Evolutionary conservation across 2,113 vertebrate genomes (phyloP).

Genomic region (Myotis brandtii): DNA sequence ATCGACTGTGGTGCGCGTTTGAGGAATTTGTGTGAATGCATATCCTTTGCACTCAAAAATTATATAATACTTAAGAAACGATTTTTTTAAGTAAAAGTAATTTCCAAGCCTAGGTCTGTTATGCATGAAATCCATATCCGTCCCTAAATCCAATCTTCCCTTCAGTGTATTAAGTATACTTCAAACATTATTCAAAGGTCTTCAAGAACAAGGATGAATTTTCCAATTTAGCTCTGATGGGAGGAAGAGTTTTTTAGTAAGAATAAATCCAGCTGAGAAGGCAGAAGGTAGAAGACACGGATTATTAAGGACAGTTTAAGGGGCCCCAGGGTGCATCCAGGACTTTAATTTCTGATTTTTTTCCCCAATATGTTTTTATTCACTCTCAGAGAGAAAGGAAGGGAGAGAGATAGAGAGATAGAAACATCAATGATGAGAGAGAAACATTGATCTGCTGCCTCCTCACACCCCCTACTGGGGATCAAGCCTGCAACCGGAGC

Average conservation of each 20-base stretch:
- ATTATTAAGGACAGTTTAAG: not conserved
- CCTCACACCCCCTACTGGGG: no score
- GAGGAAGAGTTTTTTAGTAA: conserved; percentile 35
- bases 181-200: conserved; percentile 55
- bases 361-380: no score
- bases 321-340: no score
- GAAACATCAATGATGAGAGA: no score
- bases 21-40: not conserved
- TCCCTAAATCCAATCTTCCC: conserved; percentile 42
- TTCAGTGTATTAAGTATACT: conserved; percentile 38
- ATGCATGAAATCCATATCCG: conserved; percentile 32
- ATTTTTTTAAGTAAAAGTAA: not conserved
- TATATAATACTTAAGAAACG: conserved; percentile 2
- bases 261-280: conserved; percentile 41
- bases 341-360: not conserved
- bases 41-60: not conserved
- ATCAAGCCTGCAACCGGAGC: no score
- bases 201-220: conserved; percentile 52
- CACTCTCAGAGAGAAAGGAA: no score
- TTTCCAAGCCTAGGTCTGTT: conserved; percentile 44
- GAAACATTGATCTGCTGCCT: no score
- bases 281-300: not conserved
- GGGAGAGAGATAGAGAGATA: no score
- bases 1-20: not conserved
- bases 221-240: conserved; percentile 12